These are phyloP conservation scores for Andrena cerasifolii DNA, from an alignment of 1,140 invertebrate species.

Conservation along the genomic window DNA sequence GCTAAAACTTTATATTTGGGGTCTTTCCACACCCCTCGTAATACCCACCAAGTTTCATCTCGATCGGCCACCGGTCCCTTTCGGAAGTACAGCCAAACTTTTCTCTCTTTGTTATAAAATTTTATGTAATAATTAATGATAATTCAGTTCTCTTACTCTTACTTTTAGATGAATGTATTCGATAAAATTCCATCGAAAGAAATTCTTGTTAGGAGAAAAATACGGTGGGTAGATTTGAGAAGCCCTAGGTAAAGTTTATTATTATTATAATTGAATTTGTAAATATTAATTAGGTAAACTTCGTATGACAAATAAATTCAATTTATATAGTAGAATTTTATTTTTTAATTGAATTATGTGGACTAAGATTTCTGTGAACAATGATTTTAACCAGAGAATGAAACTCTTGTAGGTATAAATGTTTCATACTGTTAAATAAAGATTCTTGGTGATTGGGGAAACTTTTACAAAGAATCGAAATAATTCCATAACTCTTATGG, in stretches of 20 bases:
- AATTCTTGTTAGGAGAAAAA: slow-evolving; percentile 74
- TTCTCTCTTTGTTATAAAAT: slow-evolving; percentile 15
- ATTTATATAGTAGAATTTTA: not conserved
- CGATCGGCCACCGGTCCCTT: too few relatives aligned
- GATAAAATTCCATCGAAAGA: slow-evolving; percentile 78
- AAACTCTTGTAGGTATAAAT: too few relatives aligned
- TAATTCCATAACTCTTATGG: too few relatives aligned
- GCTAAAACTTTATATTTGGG: too few relatives aligned
- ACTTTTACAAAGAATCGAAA: too few relatives aligned
- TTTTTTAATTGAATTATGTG: not conserved
- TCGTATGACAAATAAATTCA: slow-evolving; percentile 20
- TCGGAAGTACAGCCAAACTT: too few relatives aligned
- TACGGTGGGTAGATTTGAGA: slow-evolving; percentile 74
- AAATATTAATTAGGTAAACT: slow-evolving; percentile 18
- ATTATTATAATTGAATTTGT: slow-evolving; percentile 16
- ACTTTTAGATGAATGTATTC: slow-evolving; percentile 72
- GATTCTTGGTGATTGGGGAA: too few relatives aligned
- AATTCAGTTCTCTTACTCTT: slow-evolving; percentile 38
- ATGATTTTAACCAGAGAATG: slow-evolving; percentile 6
- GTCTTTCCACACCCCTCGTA: too few relatives aligned
- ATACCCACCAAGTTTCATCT: too few relatives aligned
- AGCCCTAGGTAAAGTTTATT: slow-evolving; percentile 10
- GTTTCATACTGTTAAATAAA: too few relatives aligned
- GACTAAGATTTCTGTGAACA: not conserved
- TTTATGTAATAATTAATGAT: not conserved